A percentile compares a stretch with the other conserved stretches of the same genome.
Conservation (phyloP, 2,888 invertebrate species). For the Mimas tiliae region DNA sequence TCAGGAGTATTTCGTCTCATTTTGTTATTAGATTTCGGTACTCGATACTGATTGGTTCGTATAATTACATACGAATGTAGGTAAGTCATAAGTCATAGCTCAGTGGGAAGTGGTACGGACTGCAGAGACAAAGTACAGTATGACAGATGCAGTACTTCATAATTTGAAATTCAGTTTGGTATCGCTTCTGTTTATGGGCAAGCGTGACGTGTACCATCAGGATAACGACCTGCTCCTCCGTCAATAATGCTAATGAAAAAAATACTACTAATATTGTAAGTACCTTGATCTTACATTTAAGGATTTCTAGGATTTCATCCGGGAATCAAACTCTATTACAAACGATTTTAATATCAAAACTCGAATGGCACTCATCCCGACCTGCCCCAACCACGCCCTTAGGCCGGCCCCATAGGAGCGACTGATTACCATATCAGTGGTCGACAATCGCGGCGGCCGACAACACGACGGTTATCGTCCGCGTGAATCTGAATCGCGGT, state of each 20-base stretch:
- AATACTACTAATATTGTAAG: too few species aligned
- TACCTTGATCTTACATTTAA: neutral
- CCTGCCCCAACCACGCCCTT: slow-evolving; percentile 52
- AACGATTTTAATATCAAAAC: neutral
- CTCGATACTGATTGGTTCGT: neutral
- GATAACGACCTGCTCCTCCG: too few species aligned
- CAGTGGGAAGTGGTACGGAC: too few species aligned
- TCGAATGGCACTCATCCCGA: slow-evolving; percentile 48
- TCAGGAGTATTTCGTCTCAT: slow-evolving; percentile 3
- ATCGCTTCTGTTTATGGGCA: too few species aligned
- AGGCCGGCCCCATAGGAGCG: slow-evolving; percentile 44
- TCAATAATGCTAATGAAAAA: too few species aligned
- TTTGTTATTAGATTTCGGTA: neutral
- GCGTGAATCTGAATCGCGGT: slow-evolving; percentile 63
- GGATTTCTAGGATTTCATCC: neutral
- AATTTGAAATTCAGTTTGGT: too few species aligned
- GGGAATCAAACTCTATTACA: neutral
- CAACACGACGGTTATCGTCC: slow-evolving; percentile 74
- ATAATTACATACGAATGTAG: too few species aligned
- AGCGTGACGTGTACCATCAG: too few species aligned
- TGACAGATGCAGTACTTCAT: too few species aligned
- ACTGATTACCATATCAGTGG: slow-evolving; percentile 75
- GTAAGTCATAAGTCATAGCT: too few species aligned
- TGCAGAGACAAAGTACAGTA: too few species aligned
- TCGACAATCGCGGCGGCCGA: slow-evolving; percentile 59